Percentiles rank a stretch among this genome's conserved stretches.
These are phyloP conservation scores for Tinamus major DNA, from an alignment of 2,797 vertebrate species.

Conservation along the genomic window DNA sequence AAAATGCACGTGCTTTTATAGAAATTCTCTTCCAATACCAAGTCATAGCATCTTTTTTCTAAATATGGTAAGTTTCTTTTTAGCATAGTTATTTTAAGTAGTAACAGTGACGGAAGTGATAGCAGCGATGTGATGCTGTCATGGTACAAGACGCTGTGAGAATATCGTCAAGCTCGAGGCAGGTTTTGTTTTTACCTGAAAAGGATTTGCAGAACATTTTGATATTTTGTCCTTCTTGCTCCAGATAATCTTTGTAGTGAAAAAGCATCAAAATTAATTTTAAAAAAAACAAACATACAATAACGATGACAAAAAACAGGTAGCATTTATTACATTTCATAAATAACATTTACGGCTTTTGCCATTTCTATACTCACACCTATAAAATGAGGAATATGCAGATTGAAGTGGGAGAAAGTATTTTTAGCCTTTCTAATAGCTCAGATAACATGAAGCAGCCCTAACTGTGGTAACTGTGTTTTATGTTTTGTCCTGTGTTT, in stretches of 20 bases:
- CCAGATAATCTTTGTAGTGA: not conserved
- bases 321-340: not conserved
- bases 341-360: conserved; percentile 8
- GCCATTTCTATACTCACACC: not conserved
- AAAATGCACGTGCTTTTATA: not conserved
- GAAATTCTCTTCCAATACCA: not conserved
- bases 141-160: not conserved
- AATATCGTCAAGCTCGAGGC: not conserved
- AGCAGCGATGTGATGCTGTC: not conserved
- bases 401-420: not conserved
- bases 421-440: conserved; percentile 8
- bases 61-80: not conserved
- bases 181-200: not conserved
- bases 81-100: not conserved
- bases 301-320: not conserved
- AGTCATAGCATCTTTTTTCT: not conserved
- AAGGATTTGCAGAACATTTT: not conserved
- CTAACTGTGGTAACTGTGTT: not conserved
- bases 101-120: not conserved
- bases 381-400: not conserved
- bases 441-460: not conserved
- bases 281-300: not conserved
- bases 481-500: not conserved
- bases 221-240: conserved; percentile 7
- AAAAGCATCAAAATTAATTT: conserved; percentile 25